Evolutionary conservation across 2,113 vertebrate species (phyloP).

Genomic region (Notarius quadriscutis): DNA sequence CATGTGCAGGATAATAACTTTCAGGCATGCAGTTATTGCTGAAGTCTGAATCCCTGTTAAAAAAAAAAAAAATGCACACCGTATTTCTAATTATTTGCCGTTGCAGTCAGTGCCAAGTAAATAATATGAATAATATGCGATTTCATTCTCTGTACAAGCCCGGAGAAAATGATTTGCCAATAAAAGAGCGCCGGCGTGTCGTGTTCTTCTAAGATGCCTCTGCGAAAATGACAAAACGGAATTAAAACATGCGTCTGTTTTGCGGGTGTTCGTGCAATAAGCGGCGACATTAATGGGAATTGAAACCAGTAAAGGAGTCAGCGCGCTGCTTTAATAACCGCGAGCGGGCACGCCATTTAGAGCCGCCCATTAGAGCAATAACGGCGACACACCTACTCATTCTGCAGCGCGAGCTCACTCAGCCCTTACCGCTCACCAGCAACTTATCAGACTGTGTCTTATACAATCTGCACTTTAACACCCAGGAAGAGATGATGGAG

Average conservation of each 20-base stretch:
- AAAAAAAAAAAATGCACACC: slow-evolving; percentile 53
- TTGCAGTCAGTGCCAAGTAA: slow-evolving; percentile 64
- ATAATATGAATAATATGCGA: slow-evolving; percentile 66
- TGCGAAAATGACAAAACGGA: slow-evolving; percentile 86
- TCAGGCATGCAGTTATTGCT: slow-evolving; percentile 65
- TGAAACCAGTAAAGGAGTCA: slow-evolving; percentile 70
- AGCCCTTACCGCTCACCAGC: slow-evolving; percentile 76
- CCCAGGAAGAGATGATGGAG: neutral
- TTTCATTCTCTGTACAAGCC: slow-evolving; percentile 71
- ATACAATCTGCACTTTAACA: slow-evolving; percentile 50
- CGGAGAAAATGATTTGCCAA: slow-evolving; percentile 74
- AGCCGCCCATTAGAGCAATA: slow-evolving; percentile 82
- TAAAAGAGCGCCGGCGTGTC: slow-evolving; percentile 79
- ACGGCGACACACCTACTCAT: slow-evolving; percentile 79
- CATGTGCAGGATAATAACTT: slow-evolving; percentile 69
- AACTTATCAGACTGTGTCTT: slow-evolving; percentile 72
- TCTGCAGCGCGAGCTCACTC: slow-evolving; percentile 77
- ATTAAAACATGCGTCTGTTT: slow-evolving; percentile 89
- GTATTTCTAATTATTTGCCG: slow-evolving; percentile 70
- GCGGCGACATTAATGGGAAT: slow-evolving; percentile 68
- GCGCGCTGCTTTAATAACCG: slow-evolving; percentile 79
- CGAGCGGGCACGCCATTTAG: slow-evolving; percentile 87
- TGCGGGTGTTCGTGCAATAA: slow-evolving; percentile 74
- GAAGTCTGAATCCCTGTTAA: slow-evolving; percentile 63
- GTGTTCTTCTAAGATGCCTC: slow-evolving; percentile 79